Percentiles rank a stretch among this genome's conserved stretches.
Evolutionary conservation across 2,888 invertebrate genomes (phyloP).

Genomic region (Catocala nupta): DNA sequence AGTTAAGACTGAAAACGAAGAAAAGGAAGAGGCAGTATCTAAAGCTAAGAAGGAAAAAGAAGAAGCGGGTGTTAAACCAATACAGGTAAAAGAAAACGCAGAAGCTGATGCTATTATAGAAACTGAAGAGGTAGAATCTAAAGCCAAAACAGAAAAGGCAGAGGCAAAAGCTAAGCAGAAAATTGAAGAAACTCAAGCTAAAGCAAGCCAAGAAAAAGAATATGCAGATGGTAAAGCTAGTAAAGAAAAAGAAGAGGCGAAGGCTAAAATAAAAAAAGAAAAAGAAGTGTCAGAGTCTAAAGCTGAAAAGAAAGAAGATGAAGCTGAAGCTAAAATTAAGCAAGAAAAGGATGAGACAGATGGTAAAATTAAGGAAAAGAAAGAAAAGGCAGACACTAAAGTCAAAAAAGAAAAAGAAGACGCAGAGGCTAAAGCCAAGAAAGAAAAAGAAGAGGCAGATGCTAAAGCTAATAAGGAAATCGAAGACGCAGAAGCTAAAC

Average conservation of each 20-base stretch:
- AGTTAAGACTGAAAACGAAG: slow-evolving; percentile 10
- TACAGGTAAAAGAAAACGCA: not conserved
- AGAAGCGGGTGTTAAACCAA: slow-evolving; percentile 15
- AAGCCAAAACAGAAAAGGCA: not conserved
- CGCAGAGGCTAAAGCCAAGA: slow-evolving; percentile 17
- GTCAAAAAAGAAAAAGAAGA: slow-evolving; percentile 28
- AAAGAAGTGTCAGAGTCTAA: not conserved
- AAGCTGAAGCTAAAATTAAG: not conserved
- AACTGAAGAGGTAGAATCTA: slow-evolving; percentile 18
- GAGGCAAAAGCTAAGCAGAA: not conserved
- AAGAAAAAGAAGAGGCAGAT: slow-evolving; percentile 6
- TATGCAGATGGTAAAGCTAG: not conserved
- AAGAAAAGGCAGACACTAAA: slow-evolving; percentile 26
- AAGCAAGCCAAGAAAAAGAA: not conserved
- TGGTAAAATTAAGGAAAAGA: slow-evolving; percentile 4
- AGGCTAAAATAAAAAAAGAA: not conserved
- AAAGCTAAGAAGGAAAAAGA: slow-evolving; percentile 21
- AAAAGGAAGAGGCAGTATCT: slow-evolving; percentile 16
- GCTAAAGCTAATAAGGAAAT: not conserved
- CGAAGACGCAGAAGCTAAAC: not conserved
- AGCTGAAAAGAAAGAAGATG: slow-evolving; percentile 14
- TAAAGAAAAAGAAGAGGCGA: not conserved
- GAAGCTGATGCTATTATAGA: not conserved
- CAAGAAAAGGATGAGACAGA: not conserved
- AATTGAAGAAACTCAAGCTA: not conserved